A percentile compares a stretch with the other conserved stretches of the same genome.
phyloP scores from a whole-genome alignment of 2,113 vertebrate species.

The Arvicanthis niloticus region DNA sequence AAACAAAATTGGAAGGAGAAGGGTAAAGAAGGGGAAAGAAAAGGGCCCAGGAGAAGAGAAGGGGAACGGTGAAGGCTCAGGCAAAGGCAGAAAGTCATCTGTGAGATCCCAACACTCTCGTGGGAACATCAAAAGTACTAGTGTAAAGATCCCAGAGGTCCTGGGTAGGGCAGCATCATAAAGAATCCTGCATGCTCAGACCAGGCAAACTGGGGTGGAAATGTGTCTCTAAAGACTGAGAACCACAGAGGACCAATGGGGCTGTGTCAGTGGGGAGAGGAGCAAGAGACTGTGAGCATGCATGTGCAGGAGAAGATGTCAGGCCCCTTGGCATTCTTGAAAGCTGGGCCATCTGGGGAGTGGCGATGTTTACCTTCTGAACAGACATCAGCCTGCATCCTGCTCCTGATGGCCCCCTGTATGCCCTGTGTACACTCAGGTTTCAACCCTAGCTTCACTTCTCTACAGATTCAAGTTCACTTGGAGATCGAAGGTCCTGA shows the following conservation, averaged over 20 bases:
- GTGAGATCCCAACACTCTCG: background rate
- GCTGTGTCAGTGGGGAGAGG: no score
- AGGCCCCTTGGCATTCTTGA: background rate
- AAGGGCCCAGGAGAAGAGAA: background rate
- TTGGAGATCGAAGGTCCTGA: no score
- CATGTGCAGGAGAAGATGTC: background rate
- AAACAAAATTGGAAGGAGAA: background rate
- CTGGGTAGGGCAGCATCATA: background rate
- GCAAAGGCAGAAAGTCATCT: background rate
- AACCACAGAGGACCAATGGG: rapidly evolving
- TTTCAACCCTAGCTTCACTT: background rate
- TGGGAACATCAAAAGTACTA: background rate
- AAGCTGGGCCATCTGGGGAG: rapidly evolving
- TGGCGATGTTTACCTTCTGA: background rate
- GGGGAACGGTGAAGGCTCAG: background rate
- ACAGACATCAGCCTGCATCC: background rate
- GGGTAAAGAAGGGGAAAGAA: no score
- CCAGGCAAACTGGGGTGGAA: background rate
- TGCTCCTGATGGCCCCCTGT: background rate
- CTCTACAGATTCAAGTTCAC: background rate
- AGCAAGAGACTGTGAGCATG: rapidly evolving
- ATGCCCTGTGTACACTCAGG: rapidly evolving
- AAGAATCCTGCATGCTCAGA: background rate
- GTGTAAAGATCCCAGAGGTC: background rate
- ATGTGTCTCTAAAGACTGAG: background rate